Conservation (phyloP, 2,113 vertebrate genomes). For the Apodemus speciosus region DNA sequence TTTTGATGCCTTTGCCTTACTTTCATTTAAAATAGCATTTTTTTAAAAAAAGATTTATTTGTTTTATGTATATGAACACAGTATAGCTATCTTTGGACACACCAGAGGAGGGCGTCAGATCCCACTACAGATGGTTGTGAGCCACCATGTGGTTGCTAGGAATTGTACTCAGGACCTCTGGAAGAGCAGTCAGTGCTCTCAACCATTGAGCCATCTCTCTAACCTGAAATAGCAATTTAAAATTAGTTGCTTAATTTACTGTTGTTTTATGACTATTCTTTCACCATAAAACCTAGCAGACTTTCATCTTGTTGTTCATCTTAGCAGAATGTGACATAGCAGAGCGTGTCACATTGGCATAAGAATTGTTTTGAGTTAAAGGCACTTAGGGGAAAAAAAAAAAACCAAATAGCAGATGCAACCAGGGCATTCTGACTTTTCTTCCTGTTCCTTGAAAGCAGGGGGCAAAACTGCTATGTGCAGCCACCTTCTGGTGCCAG, state of each 20-base stretch:
- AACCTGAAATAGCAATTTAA: background rate
- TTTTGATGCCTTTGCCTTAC: background rate
- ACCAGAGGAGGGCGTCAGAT: too few species aligned
- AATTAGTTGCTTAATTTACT: background rate
- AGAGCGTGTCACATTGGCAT: background rate
- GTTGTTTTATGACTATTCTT: background rate
- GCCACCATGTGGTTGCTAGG: too few species aligned
- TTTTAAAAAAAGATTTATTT: too few species aligned
- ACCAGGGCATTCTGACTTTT: background rate
- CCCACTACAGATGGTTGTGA: too few species aligned
- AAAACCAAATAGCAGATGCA: background rate
- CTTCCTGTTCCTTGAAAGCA: background rate
- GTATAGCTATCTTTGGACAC: too few species aligned
- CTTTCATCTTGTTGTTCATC: background rate
- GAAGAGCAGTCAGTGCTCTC: too few species aligned
- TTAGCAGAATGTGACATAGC: background rate
- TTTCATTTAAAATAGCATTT: background rate
- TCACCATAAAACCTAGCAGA: background rate
- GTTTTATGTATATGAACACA: too few species aligned
- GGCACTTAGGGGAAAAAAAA: background rate
- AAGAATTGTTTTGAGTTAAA: conserved; percentile 4
- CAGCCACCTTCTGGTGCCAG: background rate
- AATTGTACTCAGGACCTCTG: too few species aligned
- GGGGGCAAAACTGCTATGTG: background rate
- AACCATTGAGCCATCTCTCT: too few species aligned